A percentile compares a stretch with the other conserved stretches of the same genome.
Evolutionary conservation across 2,797 vertebrate genomes (phyloP).

Genomic region (Cercopithecus neglectus): DNA sequence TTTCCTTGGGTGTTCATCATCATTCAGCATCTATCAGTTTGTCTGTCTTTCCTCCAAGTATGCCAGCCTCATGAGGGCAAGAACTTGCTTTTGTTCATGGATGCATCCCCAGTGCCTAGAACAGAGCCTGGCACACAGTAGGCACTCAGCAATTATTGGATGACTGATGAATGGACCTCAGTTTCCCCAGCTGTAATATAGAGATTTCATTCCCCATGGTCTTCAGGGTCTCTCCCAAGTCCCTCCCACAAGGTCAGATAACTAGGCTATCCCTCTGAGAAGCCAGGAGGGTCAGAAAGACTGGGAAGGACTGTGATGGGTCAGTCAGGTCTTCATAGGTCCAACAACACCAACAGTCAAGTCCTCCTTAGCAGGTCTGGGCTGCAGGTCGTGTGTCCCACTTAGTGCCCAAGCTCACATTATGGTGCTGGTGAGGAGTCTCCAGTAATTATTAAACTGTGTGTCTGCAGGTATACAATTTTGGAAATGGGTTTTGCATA

Average conservation of each 20-base stretch:
- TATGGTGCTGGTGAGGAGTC: neutral
- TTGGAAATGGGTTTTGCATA: constrained; percentile 35
- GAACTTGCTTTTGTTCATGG: neutral
- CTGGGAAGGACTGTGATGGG: neutral
- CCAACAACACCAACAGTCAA: neutral
- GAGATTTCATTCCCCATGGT: neutral
- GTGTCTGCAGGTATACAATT: constrained; percentile 66
- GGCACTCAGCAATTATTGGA: neutral
- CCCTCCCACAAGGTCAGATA: neutral
- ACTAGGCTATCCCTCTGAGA: neutral
- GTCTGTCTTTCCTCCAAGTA: neutral
- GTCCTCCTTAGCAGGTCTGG: neutral
- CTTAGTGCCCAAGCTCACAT: neutral
- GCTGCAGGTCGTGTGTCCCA: neutral
- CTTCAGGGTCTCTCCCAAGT: neutral
- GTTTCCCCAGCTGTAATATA: neutral
- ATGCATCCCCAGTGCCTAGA: neutral
- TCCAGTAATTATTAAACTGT: constrained; percentile 34
- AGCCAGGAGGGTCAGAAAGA: neutral
- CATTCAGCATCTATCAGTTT: neutral
- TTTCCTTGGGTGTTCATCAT: neutral
- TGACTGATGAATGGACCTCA: neutral
- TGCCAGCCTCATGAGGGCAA: neutral
- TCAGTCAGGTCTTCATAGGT: no score
- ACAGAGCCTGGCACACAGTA: neutral